A percentile compares a stretch with the other conserved stretches of the same genome.
These are phyloP conservation scores for Drosophila tropicalis DNA, from an alignment of 1,140 invertebrate species.

Conservation along the genomic window DNA sequence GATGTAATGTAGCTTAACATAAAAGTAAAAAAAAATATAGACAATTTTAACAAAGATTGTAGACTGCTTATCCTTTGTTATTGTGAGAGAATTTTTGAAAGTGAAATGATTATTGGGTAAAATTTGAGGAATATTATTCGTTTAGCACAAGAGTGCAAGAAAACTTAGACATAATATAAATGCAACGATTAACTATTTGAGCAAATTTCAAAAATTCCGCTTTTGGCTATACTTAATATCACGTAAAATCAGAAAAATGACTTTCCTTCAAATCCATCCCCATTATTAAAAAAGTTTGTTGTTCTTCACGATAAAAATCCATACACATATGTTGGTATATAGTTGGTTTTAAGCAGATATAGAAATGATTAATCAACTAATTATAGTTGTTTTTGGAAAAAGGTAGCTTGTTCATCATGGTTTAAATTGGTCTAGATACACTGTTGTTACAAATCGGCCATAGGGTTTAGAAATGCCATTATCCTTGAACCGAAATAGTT, in stretches of 20 bases:
- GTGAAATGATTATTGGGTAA: too few relatives aligned
- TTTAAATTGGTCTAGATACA: background rate
- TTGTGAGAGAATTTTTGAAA: too few relatives aligned
- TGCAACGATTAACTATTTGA: background rate
- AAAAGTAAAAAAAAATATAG: too few relatives aligned
- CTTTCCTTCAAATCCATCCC: background rate
- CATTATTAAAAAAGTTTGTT: too few relatives aligned
- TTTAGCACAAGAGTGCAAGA: background rate
- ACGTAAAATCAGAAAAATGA: background rate
- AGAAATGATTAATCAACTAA: background rate
- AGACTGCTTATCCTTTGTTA: too few relatives aligned
- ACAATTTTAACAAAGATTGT: too few relatives aligned
- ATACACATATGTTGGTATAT: background rate
- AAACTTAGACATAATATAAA: background rate
- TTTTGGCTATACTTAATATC: background rate
- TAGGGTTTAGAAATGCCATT: background rate
- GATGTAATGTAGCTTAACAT: too few relatives aligned
- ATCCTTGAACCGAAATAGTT: background rate
- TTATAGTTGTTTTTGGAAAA: background rate
- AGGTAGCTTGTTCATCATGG: background rate
- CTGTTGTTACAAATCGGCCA: background rate
- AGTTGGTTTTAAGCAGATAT: background rate
- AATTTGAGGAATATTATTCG: too few relatives aligned
- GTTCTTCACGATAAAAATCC: background rate
- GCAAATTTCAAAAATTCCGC: background rate